These are phyloP conservation scores for Tortrix viridana DNA, from an alignment of 2,888 invertebrate species.

Conservation along the genomic window DNA sequence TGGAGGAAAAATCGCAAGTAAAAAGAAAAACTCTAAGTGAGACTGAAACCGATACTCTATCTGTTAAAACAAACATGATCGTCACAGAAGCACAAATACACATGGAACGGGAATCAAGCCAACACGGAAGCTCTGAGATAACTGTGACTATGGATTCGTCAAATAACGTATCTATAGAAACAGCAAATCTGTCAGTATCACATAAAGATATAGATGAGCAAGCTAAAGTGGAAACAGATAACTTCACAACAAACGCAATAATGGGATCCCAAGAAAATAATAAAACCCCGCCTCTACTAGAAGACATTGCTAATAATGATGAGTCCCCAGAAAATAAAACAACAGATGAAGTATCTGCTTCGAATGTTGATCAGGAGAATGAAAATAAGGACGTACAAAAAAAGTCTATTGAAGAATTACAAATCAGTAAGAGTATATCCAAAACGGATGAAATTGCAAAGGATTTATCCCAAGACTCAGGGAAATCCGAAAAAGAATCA, in stretches of 20 bases:
- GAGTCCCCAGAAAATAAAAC: constrained; percentile 37
- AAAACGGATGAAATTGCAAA: constrained; percentile 41
- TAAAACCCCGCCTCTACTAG: constrained; percentile 39
- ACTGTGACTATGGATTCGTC: constrained; percentile 73
- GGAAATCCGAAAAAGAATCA: constrained; percentile 40
- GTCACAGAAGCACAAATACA: constrained; percentile 82
- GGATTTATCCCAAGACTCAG: constrained; percentile 41
- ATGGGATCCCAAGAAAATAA: constrained; percentile 39
- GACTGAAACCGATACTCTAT: constrained; percentile 78
- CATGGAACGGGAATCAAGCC: constrained; percentile 73
- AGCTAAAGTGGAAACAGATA: constrained; percentile 43
- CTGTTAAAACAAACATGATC: constrained; percentile 78
- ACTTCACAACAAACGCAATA: constrained; percentile 25
- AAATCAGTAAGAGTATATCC: constrained; percentile 37
- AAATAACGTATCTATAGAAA: constrained; percentile 77
- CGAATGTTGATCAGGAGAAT: constrained; percentile 30
- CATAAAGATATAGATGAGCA: constrained; percentile 64
- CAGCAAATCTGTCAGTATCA: constrained; percentile 67
- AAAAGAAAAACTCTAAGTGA: constrained; percentile 71
- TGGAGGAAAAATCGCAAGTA: constrained; percentile 52
- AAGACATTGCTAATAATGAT: constrained; percentile 34
- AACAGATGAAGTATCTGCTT: constrained; percentile 29
- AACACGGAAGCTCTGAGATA: constrained; percentile 74
- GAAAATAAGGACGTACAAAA: constrained; percentile 33
- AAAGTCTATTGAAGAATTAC: constrained; percentile 18